Evolutionary conservation across 2,888 invertebrate genomes (phyloP).

Genomic region (Drosophila anomelani): DNA sequence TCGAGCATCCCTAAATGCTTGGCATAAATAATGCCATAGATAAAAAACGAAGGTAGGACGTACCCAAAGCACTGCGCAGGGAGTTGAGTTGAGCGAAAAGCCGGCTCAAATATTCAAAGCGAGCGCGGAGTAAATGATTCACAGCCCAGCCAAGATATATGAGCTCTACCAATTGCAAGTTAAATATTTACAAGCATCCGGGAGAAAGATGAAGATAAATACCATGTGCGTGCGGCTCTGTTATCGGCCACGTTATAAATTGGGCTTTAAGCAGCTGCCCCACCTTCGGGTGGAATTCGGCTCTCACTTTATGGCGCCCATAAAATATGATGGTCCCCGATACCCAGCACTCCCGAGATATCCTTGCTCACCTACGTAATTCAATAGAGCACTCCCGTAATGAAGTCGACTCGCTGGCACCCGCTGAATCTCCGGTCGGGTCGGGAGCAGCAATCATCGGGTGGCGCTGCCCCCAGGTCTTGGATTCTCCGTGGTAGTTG

Average conservation of each 20-base stretch:
- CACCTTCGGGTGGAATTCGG: conserved; percentile 15
- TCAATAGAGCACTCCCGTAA: conserved; percentile 58
- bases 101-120: conserved; percentile 52
- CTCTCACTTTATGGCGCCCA: conserved; percentile 45
- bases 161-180: conserved; percentile 60
- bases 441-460: conserved; percentile 28
- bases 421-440: conserved; percentile 19
- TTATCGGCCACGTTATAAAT: conserved; percentile 61
- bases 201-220: conserved; percentile 25
- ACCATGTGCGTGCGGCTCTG: conserved; percentile 42
- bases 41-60: conserved; percentile 24
- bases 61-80: not conserved
- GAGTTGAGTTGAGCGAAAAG: conserved; percentile 18
- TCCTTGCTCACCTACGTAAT: conserved; percentile 55
- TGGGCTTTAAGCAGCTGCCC: conserved; percentile 47
- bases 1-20: conserved; percentile 25
- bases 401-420: conserved; percentile 64
- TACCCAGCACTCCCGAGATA: conserved; percentile 16
- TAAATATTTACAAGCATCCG: conserved; percentile 67
- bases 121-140: conserved; percentile 65
- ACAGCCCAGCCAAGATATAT: conserved; percentile 52
- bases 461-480: conserved; percentile 5
- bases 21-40: conserved; percentile 66
- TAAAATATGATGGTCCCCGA: conserved; percentile 59
- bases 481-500: conserved; percentile 30